These are phyloP conservation scores for Diprion similis DNA, from an alignment of 1,140 invertebrate genomes.

Conservation along the genomic window DNA sequence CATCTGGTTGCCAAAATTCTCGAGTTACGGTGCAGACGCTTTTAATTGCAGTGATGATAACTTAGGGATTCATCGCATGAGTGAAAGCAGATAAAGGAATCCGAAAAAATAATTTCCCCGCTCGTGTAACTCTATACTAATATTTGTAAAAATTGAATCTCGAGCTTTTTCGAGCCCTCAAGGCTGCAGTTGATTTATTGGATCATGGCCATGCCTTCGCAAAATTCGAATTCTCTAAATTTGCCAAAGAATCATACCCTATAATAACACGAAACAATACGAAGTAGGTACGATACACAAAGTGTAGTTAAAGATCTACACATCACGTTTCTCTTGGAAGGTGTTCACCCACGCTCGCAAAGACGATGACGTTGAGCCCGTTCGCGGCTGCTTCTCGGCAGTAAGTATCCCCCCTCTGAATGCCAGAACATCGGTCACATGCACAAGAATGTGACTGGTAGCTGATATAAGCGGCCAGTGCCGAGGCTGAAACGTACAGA, in stretches of 20 bases:
- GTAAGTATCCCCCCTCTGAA: background rate
- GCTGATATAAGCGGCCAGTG: conserved; percentile 3
- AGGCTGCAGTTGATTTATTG: too few species aligned
- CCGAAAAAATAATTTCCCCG: too few species aligned
- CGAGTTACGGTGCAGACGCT: too few species aligned
- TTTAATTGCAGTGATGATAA: too few species aligned
- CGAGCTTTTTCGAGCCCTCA: too few species aligned
- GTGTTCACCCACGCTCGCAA: conserved; percentile 1
- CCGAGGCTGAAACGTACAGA: background rate
- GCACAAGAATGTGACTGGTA: background rate
- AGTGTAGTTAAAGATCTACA: background rate
- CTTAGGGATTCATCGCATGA: too few species aligned
- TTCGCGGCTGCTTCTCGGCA: background rate
- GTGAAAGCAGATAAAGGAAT: too few species aligned
- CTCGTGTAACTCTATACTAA: too few species aligned
- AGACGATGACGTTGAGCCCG: background rate
- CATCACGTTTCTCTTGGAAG: background rate
- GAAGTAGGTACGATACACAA: background rate
- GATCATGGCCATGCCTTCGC: too few species aligned
- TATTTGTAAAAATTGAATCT: too few species aligned
- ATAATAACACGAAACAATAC: background rate
- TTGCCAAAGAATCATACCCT: background rate
- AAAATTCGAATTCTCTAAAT: too few species aligned
- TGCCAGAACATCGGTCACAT: background rate
- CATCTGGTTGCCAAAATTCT: too few species aligned